Percentiles rank a stretch among this genome's conserved stretches.
Evolutionary conservation across 2,797 vertebrate genomes (phyloP).

Genomic region (Argyrosomus regius): DNA sequence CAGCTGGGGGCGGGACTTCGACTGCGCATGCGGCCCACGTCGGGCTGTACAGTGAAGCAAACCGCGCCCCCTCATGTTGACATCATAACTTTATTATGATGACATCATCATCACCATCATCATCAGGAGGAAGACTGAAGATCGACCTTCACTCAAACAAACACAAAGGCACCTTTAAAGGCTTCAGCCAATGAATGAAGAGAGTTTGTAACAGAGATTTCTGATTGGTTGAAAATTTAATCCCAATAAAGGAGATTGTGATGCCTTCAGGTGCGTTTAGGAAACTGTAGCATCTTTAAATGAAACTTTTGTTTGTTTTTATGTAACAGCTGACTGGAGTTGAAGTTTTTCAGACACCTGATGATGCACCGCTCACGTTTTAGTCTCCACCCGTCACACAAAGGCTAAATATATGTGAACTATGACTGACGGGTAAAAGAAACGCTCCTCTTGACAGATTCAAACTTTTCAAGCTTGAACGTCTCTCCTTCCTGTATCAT

Average conservation of each 20-base stretch:
- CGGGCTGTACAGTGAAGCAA: background rate
- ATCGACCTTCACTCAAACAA: slow-evolving; percentile 8
- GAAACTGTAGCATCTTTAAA: background rate
- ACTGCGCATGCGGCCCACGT: background rate
- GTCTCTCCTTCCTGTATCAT: too few species aligned
- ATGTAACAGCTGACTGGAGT: too few species aligned
- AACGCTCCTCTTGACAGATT: too few species aligned
- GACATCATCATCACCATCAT: background rate
- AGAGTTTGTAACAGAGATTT: background rate
- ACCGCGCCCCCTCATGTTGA: background rate
- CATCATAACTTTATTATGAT: background rate
- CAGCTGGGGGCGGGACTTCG: background rate
- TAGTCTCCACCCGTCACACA: too few species aligned
- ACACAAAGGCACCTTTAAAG: background rate
- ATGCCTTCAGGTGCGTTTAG: background rate
- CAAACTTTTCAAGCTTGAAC: too few species aligned
- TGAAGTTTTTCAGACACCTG: too few species aligned
- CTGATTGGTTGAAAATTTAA: slow-evolving; percentile 31
- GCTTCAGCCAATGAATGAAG: background rate
- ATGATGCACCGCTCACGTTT: too few species aligned
- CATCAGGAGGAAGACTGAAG: background rate
- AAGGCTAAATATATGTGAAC: too few species aligned
- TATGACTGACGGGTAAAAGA: too few species aligned
- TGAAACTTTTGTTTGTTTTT: too few species aligned
- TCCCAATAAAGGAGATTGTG: background rate